Evolutionary conservation across 2,888 invertebrate species (phyloP).

Genomic region (Melanotus villosus): DNA sequence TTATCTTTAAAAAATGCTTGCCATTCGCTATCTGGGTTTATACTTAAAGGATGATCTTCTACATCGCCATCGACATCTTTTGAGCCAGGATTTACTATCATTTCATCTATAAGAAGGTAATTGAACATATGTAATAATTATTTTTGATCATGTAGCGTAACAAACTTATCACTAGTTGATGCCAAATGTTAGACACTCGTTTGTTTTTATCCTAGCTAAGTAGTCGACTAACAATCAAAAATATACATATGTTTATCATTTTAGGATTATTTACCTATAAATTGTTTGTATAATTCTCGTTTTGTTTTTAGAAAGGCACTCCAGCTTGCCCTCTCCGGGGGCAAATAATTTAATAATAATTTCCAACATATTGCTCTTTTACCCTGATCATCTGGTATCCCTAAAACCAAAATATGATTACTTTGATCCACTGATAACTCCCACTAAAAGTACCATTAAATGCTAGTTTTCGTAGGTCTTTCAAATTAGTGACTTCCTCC

Average conservation of each 20-base stretch:
- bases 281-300: conserved; percentile 84
- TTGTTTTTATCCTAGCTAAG: too few species aligned
- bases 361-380: conserved; percentile 90
- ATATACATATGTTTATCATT: too few species aligned
- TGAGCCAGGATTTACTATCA: conserved; percentile 87
- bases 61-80: conserved; percentile 74
- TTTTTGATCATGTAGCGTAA: too few species aligned
- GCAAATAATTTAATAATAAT: conserved; percentile 88
- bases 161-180: too few species aligned
- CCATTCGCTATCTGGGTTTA: conserved; percentile 97
- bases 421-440: too few species aligned
- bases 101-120: conserved; percentile 76
- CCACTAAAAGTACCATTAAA: conserved; percentile 94
- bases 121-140: too few species aligned
- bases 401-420: conserved; percentile 68
- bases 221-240: too few species aligned
- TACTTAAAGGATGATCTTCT: conserved; percentile 92
- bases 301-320: conserved; percentile 79
- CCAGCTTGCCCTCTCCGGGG: conserved; percentile 79
- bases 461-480: conserved; percentile 77
- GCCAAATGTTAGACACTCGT: too few species aligned
- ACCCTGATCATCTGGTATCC: conserved; percentile 90
- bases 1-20: conserved; percentile 97
- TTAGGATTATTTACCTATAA: conserved; percentile 75
- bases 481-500: conserved; percentile 80